Evolutionary conservation across 2,888 invertebrate genomes (phyloP).

Genomic region (Congeria kusceri): DNA sequence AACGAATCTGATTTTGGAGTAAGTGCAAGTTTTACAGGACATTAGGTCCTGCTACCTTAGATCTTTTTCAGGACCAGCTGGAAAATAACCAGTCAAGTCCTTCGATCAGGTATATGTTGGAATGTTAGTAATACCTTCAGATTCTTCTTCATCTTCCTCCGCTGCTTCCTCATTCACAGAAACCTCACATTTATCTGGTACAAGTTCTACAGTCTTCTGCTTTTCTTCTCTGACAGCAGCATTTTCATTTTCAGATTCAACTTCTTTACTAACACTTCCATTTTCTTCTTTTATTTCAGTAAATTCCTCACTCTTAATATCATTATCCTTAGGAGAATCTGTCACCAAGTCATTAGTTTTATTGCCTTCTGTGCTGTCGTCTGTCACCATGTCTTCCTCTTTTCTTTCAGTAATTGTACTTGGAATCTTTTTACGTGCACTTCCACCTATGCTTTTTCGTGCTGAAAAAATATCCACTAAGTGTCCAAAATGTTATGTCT

Average conservation of each 20-base stretch:
- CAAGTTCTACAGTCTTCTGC: background rate
- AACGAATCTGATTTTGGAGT: too few species aligned
- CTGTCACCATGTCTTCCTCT: slow-evolving; percentile 35
- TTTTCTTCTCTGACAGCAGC: slow-evolving; percentile 17
- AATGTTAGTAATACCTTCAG: background rate
- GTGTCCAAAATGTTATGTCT: too few species aligned
- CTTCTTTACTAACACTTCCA: slow-evolving; percentile 13
- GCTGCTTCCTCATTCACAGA: slow-evolving; percentile 1
- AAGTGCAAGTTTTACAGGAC: too few species aligned
- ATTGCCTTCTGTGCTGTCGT: slow-evolving; percentile 33
- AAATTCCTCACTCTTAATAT: slow-evolving; percentile 1
- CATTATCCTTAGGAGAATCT: slow-evolving; percentile 2
- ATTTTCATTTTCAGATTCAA: slow-evolving; percentile 16
- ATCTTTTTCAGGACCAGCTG: too few species aligned
- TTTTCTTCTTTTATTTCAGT: slow-evolving; percentile 21
- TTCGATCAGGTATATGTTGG: too few species aligned
- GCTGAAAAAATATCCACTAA: slow-evolving; percentile 63
- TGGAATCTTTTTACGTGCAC: slow-evolving; percentile 67
- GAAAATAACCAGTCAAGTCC: too few species aligned
- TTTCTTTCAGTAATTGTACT: slow-evolving; percentile 49
- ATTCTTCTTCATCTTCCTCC: slow-evolving; percentile 16
- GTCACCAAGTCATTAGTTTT: slow-evolving; percentile 6
- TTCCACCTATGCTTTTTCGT: slow-evolving; percentile 71
- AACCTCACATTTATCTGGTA: background rate
- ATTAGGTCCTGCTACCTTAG: too few species aligned